phyloP scores from a whole-genome alignment of 53 echinoderm and acorn worm species.

The Holothuria leucospilota region DNA sequence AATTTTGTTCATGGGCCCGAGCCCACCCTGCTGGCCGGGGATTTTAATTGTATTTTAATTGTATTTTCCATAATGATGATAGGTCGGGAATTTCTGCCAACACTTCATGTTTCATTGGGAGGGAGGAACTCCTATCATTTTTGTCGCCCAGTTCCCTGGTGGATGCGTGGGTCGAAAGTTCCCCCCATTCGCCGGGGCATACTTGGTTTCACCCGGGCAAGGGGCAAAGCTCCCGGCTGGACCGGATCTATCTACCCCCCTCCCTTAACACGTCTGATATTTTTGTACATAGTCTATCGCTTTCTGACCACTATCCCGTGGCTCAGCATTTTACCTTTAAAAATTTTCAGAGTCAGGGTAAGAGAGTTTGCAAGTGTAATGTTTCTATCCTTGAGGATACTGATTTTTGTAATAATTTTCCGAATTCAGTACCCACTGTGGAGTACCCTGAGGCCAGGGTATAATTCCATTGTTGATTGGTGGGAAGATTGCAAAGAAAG shows the following conservation, averaged over 20 bases:
- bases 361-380: conserved; percentile 67
- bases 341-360: not conserved
- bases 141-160: not conserved
- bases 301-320: too few relatives aligned
- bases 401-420: conserved; percentile 44
- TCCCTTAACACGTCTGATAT: not conserved
- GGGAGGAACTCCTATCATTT: not conserved
- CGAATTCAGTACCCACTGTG: conserved; percentile 36
- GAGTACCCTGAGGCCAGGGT: conserved; percentile 58
- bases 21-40: conserved; percentile 2
- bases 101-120: not conserved
- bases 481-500: conserved; percentile 65
- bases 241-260: conserved; percentile 56
- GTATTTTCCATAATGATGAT: not conserved
- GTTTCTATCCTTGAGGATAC: conserved; percentile 42
- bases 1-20: not conserved
- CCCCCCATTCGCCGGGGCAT: too few relatives aligned
- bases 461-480: conserved; percentile 33
- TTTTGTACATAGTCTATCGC: too few relatives aligned
- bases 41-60: too few relatives aligned
- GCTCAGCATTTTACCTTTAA: too few relatives aligned
- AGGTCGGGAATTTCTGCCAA: not conserved
- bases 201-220: not conserved
- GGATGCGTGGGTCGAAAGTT: not conserved
- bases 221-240: conserved; percentile 44